These are phyloP conservation scores for Trichosurus vulpecula DNA, from an alignment of 2,797 vertebrate species.

Conservation along the genomic window DNA sequence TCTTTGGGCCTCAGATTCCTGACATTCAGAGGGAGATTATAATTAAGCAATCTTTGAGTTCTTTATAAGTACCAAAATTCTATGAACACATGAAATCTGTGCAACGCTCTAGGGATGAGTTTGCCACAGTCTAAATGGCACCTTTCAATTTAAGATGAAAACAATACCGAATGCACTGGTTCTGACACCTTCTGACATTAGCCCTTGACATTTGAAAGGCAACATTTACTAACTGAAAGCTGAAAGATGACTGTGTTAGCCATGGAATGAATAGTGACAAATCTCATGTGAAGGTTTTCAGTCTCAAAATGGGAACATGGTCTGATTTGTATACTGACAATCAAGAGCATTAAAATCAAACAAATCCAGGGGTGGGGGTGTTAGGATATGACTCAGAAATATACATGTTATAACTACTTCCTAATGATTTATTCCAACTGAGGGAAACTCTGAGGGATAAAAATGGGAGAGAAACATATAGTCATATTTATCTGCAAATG, in stretches of 20 bases:
- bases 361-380: neutral
- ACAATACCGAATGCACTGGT: neutral
- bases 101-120: neutral
- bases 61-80: neutral
- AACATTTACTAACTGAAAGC: neutral
- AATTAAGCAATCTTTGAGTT: neutral
- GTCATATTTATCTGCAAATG: neutral
- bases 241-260: neutral
- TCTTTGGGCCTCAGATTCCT: neutral
- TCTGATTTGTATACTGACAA: neutral
- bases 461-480: neutral
- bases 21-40: neutral
- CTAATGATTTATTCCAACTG: neutral
- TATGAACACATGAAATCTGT: neutral
- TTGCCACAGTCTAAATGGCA: conserved; percentile 14
- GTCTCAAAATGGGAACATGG: neutral
- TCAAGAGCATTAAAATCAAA: neutral
- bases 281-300: neutral
- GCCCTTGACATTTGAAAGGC: conserved; percentile 29
- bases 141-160: conserved; percentile 39
- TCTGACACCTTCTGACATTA: neutral
- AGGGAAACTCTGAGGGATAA: neutral
- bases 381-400: neutral
- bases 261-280: neutral
- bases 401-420: neutral